phyloP scores from a whole-genome alignment of 2,113 vertebrate genomes.

The human (Homo sapiens) region DNA sequence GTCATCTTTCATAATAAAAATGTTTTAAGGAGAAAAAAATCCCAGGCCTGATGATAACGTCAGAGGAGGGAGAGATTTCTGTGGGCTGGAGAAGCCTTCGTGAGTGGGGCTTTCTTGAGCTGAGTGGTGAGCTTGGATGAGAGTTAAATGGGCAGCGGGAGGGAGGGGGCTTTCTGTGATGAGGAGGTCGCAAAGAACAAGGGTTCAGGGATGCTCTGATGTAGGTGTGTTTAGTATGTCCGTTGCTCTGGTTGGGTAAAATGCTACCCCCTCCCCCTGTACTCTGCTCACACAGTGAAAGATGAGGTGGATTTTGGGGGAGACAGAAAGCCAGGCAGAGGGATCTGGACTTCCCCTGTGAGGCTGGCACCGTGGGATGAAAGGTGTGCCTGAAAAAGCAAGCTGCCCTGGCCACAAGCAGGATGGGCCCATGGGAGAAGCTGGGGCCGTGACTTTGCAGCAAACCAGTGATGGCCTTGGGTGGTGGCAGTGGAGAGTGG shows the following conservation, averaged over 20 bases:
- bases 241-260: neutral
- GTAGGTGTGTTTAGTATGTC: neutral
- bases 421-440: neutral
- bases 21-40: neutral
- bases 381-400: neutral
- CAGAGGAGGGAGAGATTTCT: neutral
- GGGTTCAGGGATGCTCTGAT: neutral
- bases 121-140: neutral
- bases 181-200: neutral
- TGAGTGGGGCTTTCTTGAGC: neutral
- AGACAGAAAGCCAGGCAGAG: neutral
- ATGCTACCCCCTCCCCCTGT: too few relatives aligned
- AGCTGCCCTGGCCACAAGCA: fast-evolving
- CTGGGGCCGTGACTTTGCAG: neutral
- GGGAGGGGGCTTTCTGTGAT: neutral
- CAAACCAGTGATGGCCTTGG: neutral
- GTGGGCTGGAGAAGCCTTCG: neutral
- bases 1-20: slow-evolving; percentile 10
- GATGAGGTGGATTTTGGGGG: neutral
- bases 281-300: neutral
- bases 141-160: neutral
- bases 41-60: neutral
- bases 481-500: neutral
- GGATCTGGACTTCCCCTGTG: neutral
- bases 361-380: neutral